Evolutionary conservation across 2,113 vertebrate species (phyloP).

Genomic region (Ceuthmochares aereus): DNA sequence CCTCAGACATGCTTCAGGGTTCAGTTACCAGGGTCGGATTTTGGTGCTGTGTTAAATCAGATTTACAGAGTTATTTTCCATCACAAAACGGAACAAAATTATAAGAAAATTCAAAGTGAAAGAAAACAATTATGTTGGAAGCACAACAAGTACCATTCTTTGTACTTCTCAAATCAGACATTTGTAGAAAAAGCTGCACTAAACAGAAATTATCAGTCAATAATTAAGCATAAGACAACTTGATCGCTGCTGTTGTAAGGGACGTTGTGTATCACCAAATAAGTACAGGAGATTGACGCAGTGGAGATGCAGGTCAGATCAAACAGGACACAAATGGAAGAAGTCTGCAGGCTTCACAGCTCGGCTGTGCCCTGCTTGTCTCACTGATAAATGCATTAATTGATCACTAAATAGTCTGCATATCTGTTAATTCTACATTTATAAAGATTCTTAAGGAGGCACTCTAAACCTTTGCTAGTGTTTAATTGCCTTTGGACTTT

Average conservation of each 20-base stretch:
- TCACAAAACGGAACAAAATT: background rate
- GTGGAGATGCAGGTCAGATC: background rate
- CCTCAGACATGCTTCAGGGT: background rate
- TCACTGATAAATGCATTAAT: background rate
- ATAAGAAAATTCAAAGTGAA: background rate
- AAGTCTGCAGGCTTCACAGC: conserved; percentile 6
- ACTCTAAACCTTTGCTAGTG: background rate
- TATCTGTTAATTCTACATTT: conserved; percentile 23
- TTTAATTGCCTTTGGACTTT: conserved; percentile 3
- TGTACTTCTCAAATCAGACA: background rate
- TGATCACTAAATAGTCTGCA: background rate
- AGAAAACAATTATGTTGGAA: background rate
- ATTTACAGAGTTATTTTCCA: background rate
- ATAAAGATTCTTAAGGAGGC: conserved; percentile 10
- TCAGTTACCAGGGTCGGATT: background rate
- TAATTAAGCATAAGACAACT: background rate
- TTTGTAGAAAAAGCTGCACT: background rate
- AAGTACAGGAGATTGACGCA: background rate
- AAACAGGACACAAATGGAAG: background rate
- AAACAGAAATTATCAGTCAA: background rate
- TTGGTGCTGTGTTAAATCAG: background rate
- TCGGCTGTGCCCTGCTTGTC: background rate
- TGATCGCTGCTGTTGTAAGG: background rate
- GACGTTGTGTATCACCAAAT: background rate
- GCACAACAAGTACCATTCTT: background rate